A percentile compares a stretch with the other conserved stretches of the same genome.
These are phyloP conservation scores for Crambe crambe DNA, from an alignment of 37 sponge, comb jelly and placozoan species.

Conservation along the genomic window DNA sequence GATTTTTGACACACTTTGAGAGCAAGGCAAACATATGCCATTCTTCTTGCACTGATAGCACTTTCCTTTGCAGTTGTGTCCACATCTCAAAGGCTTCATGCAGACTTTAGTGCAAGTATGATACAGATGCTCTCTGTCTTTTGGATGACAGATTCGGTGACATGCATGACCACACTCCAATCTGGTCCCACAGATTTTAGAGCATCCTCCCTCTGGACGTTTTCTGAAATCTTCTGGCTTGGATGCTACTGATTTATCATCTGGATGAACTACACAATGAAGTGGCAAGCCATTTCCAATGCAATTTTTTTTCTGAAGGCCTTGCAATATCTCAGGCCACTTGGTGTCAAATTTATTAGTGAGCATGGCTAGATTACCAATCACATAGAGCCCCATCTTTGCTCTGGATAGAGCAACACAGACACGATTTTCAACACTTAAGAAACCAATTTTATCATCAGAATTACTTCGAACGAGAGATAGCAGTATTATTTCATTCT, in stretches of 20 bases:
- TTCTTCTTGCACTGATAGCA: constrained; percentile 61
- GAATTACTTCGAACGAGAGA: constrained; percentile 86
- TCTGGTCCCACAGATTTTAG: constrained; percentile 44
- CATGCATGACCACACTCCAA: constrained; percentile 83
- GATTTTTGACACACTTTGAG: constrained; percentile 29
- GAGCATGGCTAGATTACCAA: constrained; percentile 81
- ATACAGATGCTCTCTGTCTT: constrained; percentile 57
- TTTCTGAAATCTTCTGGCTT: constrained; percentile 64
- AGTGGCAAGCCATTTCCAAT: constrained; percentile 67
- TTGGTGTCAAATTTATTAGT: constrained; percentile 36
- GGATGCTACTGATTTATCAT: constrained; percentile 3
- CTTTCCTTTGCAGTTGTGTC: constrained; percentile 63
- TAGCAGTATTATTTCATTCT: constrained; percentile 84
- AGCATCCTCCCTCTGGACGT: constrained; percentile 86
- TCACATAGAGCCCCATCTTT: constrained; percentile 77
- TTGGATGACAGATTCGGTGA: constrained; percentile 67
- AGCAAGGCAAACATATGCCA: constrained; percentile 65
- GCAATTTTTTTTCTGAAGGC: constrained; percentile 37
- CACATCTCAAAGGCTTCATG: constrained; percentile 57
- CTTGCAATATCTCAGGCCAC: constrained; percentile 70
- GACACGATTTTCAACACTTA: constrained; percentile 70
- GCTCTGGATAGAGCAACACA: constrained; percentile 96
- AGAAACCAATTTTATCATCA: constrained; percentile 79
- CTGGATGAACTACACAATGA: constrained; percentile 76
- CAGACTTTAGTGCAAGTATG: constrained; percentile 63